Evolutionary conservation across 2,797 vertebrate genomes (phyloP).

Genomic region (Tauraco hartlaubi): DNA sequence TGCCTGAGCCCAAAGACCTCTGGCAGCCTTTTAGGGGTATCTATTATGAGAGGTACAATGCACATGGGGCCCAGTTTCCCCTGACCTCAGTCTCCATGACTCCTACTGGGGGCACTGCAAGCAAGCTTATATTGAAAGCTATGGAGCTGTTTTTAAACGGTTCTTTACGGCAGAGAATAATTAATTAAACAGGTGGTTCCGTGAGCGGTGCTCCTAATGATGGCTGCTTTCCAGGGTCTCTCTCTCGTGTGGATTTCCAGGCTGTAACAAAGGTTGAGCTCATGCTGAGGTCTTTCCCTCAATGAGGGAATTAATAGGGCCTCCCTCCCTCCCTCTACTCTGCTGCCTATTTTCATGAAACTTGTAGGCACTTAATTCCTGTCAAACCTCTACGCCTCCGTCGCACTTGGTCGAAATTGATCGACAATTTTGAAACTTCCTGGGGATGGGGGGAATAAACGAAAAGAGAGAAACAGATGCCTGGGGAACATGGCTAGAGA

Average conservation of each 20-base stretch:
- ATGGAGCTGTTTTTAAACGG: slow-evolving; percentile 35
- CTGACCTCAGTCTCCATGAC: slow-evolving; percentile 17
- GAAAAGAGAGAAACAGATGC: slow-evolving; percentile 53
- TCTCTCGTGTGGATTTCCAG: slow-evolving; percentile 71
- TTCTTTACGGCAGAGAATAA: slow-evolving; percentile 63
- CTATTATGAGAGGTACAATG: slow-evolving; percentile 36
- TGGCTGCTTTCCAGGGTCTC: slow-evolving; percentile 73
- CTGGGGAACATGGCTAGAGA: not conserved
- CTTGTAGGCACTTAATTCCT: slow-evolving; percentile 71
- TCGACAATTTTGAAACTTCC: slow-evolving; percentile 51
- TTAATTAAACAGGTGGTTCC: slow-evolving; percentile 75
- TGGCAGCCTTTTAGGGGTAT: slow-evolving; percentile 25
- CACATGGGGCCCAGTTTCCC: slow-evolving; percentile 1
- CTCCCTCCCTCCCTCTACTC: slow-evolving; percentile 60
- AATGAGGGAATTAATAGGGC: slow-evolving; percentile 68
- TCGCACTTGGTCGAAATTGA: slow-evolving; percentile 51
- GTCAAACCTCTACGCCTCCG: slow-evolving; percentile 23
- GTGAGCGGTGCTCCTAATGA: slow-evolving; percentile 59
- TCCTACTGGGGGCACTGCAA: slow-evolving; percentile 73
- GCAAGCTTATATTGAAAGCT: slow-evolving; percentile 63
- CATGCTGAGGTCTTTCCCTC: slow-evolving; percentile 70
- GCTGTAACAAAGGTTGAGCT: slow-evolving; percentile 72
- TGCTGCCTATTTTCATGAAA: slow-evolving; percentile 58
- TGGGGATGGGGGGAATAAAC: slow-evolving; percentile 8
- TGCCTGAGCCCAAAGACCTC: not conserved